Base-by-base conservation (phyloP, 2,888 invertebrate genomes). In the Polydrusus tereticollis region DNA sequence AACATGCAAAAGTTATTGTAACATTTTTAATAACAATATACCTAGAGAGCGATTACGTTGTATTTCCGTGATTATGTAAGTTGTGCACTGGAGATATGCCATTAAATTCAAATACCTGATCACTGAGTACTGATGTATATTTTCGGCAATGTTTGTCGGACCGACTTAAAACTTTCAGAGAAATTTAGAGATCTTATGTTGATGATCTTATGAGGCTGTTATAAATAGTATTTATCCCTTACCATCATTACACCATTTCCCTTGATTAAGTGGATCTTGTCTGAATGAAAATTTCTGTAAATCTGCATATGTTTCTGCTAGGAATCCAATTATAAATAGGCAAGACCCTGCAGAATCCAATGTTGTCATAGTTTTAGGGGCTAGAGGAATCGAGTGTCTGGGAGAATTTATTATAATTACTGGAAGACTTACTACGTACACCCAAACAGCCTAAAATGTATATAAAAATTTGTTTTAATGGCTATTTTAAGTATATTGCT, bases 201-300 rank as follows among this genome's bases (percentile, higher is more conserved):
- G n/a, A n/a, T n/a, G n/a, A n/a, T n/a, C n/a, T n/a, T n/a, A n/a
- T 26, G 26, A 5, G 26, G 26, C 4, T 26, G 26, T 26, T 3
- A 7, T 3, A 5, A 41, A n/a, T 41, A 2, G 5, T 2, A 41
- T 55, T 29, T 55, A 33, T 16, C 8, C 16, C 85, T 86, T 84
- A 93, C 93, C 96, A 80, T 94, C 94, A 82, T 96, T 95, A 84
- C 97, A 97, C 93, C 96, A 97, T 85, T 93, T 94, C 29, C 96
- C 96, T 84, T 94, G 93, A 84, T 97, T 97, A 0, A 89, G 89
- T 0, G 95, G 94, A 84, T 97, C 95, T 82, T 94, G 94, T 75
- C 95, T 90, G 83, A 97, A 97, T 0, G 93, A 92, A 80, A 96
- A 96, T 83, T 97, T 97, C 82, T 97, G 97, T 59, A 96, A 87